Percentiles rank a stretch among this genome's conserved stretches.
Evolutionary conservation across 2,888 invertebrate genomes (phyloP).

Genomic region (Euclidia mi): DNA sequence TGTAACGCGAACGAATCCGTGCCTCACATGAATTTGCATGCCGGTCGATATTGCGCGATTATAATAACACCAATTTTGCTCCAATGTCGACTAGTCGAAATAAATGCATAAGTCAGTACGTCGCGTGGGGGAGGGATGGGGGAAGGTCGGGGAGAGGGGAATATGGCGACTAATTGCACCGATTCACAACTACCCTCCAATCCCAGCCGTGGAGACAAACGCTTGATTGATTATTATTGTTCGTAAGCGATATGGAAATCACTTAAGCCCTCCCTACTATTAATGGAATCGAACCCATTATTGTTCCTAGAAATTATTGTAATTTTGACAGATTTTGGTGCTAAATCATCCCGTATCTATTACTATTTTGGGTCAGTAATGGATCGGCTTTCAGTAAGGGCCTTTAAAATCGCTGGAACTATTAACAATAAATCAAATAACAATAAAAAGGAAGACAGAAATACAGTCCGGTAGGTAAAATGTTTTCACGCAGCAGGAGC

Average conservation of each 20-base stretch:
- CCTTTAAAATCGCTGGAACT: background rate
- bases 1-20: no score
- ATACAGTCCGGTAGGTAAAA: no score
- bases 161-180: conserved; percentile 79
- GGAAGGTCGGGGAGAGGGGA: conserved; percentile 56
- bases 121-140: conserved; percentile 17
- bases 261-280: conserved; percentile 60
- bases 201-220: conserved; percentile 64
- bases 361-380: conserved; percentile 8
- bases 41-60: background rate
- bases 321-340: conserved; percentile 10
- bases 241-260: conserved; percentile 66
- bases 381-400: conserved; percentile 8
- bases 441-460: no score
- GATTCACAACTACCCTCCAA: conserved; percentile 76
- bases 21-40: no score
- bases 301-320: conserved; percentile 41
- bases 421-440: no score
- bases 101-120: conserved; percentile 49
- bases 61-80: conserved; percentile 2
- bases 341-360: conserved; percentile 9
- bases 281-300: conserved; percentile 39
- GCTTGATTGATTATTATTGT: conserved; percentile 78
- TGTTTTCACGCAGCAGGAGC: no score
- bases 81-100: conserved; percentile 33